These are phyloP conservation scores for Leucoptera coffeella DNA, from an alignment of 2,888 invertebrate species.

Conservation along the genomic window DNA sequence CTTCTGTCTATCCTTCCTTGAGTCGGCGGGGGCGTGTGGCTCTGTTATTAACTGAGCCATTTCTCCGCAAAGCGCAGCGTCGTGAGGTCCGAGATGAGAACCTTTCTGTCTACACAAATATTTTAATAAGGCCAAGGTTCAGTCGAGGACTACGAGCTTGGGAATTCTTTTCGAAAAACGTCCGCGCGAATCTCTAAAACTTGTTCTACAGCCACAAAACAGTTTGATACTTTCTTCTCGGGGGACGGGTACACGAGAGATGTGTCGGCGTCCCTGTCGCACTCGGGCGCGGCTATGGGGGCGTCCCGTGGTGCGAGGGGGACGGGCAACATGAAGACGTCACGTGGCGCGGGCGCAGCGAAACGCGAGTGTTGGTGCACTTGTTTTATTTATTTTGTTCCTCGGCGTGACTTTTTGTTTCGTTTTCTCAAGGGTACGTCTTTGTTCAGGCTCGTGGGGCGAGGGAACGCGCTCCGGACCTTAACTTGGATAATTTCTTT, in stretches of 20 bases:
- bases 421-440: slow-evolving; percentile 37
- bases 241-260: slow-evolving; percentile 16
- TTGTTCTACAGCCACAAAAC: slow-evolving; percentile 34
- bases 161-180: slow-evolving; percentile 22
- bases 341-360: slow-evolving; percentile 40
- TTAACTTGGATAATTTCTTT: slow-evolving; percentile 52
- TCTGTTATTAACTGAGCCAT: too few relatives aligned
- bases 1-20: too few relatives aligned
- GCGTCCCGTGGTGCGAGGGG: slow-evolving; percentile 21
- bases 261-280: slow-evolving; percentile 22
- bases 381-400: slow-evolving; percentile 47
- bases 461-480: slow-evolving; percentile 24
- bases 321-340: slow-evolving; percentile 47
- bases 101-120: too few relatives aligned
- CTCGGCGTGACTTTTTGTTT: slow-evolving; percentile 25
- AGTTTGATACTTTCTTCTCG: slow-evolving; percentile 43
- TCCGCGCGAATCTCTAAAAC: slow-evolving; percentile 47
- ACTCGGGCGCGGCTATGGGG: slow-evolving; percentile 11
- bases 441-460: slow-evolving; percentile 37
- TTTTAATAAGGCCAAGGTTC: too few relatives aligned
- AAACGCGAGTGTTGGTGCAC: slow-evolving; percentile 47
- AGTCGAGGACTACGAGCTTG: too few relatives aligned
- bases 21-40: too few relatives aligned
- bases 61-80: too few relatives aligned
- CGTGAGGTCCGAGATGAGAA: too few relatives aligned